Evolutionary conservation across 2,888 invertebrate species (phyloP).

Genomic region (Nyleta sp.): DNA sequence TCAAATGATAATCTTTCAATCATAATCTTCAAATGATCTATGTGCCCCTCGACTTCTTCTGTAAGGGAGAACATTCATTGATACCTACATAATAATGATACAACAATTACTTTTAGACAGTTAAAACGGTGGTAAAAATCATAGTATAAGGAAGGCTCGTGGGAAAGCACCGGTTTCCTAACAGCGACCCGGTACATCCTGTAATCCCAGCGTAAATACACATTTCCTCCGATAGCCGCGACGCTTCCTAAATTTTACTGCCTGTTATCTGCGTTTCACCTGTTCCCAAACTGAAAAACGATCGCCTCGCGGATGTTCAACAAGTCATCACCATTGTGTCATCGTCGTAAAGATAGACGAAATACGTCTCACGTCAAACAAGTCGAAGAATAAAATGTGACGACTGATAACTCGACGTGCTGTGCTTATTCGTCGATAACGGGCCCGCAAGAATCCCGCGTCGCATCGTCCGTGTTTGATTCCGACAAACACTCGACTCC

Average conservation of each 20-base stretch:
- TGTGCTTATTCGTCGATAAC: conserved; percentile 46
- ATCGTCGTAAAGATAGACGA: conserved; percentile 57
- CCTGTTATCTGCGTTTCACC: conserved; percentile 62
- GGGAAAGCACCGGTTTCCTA: conserved; percentile 55
- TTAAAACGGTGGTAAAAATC: conserved; percentile 46
- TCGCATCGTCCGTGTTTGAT: conserved; percentile 42
- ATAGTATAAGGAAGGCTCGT: conserved; percentile 40
- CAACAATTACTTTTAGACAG: no score
- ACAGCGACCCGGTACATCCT: conserved; percentile 37
- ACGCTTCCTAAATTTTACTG: conserved; percentile 60
- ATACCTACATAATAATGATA: no score
- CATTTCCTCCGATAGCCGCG: conserved; percentile 41
- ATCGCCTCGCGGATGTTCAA: conserved; percentile 48
- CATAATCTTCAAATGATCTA: no score
- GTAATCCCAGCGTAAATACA: conserved; percentile 51
- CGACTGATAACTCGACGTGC: conserved; percentile 45
- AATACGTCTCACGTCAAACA: conserved; percentile 31
- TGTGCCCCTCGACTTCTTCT: no score
- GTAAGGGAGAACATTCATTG: no score
- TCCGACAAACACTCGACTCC: conserved; percentile 30
- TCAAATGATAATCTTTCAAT: no score
- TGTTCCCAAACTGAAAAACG: conserved; percentile 56
- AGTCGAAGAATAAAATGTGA: conserved; percentile 32
- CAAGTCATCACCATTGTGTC: conserved; percentile 56
- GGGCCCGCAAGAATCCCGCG: conserved; percentile 21